phyloP scores from a whole-genome alignment of 2,888 invertebrate genomes.

The Smittia aterrima region DNA sequence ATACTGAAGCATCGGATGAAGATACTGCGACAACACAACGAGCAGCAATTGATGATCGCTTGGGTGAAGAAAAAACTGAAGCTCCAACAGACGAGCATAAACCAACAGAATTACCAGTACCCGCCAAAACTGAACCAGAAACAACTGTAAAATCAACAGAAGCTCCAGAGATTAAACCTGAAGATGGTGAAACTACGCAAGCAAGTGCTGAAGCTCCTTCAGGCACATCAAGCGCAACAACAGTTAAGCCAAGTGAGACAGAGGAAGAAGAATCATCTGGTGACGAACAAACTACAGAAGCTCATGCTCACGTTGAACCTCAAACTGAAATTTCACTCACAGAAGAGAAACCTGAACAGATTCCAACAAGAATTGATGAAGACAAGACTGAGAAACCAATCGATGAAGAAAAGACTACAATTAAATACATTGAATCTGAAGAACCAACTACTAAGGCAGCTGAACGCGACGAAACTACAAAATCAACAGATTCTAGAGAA shows the following conservation, averaged over 20 bases:
- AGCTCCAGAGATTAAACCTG: not conserved
- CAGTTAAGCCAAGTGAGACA: not conserved
- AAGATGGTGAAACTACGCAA: conserved; percentile 4
- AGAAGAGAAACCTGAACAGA: conserved; percentile 42
- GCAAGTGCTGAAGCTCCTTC: too few species aligned
- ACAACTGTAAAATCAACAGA: conserved; percentile 41
- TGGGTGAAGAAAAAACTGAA: conserved; percentile 42
- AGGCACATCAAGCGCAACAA: conserved; percentile 44
- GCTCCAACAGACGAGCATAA: conserved; percentile 44
- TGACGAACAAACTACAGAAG: conserved; percentile 6
- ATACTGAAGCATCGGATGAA: conserved; percentile 42
- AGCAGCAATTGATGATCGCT: conserved; percentile 42
- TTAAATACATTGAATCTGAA: conserved; percentile 32
- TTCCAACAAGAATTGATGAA: conserved; percentile 24
- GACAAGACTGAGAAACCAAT: conserved; percentile 20
- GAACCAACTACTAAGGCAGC: conserved; percentile 40
- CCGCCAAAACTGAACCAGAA: conserved; percentile 42
- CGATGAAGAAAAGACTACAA: conserved; percentile 42
- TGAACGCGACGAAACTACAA: conserved; percentile 30
- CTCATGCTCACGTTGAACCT: conserved; percentile 29
- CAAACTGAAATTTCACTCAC: conserved; percentile 35
- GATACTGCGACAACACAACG: conserved; percentile 43
- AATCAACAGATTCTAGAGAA: not conserved
- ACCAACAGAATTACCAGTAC: conserved; percentile 43
- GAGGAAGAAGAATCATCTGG: not conserved